Percentiles rank a stretch among this genome's conserved stretches.
Conservation (phyloP, 1,140 invertebrate genomes). For the Sarcophaga peregrina region DNA sequence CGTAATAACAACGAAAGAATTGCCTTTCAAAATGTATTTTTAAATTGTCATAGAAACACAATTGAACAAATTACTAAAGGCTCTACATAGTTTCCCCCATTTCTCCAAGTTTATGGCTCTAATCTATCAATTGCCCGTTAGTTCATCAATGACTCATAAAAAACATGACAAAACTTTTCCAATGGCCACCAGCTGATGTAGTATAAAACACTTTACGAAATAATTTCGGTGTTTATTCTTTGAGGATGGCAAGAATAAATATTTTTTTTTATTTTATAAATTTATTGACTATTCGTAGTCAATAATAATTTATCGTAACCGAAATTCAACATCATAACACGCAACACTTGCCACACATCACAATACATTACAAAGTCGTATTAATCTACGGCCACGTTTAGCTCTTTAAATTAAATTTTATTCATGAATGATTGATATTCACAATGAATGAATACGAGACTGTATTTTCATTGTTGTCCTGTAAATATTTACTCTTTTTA, state of each 20-base stretch:
- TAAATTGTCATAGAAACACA: no score
- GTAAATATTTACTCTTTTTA: neutral
- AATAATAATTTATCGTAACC: neutral
- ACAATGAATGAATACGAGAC: neutral
- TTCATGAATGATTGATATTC: constrained; percentile 3
- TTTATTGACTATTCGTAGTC: neutral
- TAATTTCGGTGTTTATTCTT: no score
- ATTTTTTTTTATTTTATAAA: neutral
- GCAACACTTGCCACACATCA: no score
- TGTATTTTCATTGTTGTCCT: neutral
- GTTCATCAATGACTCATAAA: constrained; percentile 3
- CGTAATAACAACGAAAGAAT: no score
- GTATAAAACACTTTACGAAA: neutral
- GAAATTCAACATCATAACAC: neutral
- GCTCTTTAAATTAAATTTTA: no score
- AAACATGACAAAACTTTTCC: neutral
- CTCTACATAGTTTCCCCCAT: neutral
- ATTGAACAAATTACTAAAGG: neutral
- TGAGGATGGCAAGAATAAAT: neutral
- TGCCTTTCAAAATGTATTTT: no score
- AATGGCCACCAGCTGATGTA: neutral
- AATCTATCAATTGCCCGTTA: neutral
- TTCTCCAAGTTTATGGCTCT: neutral
- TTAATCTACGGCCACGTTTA: no score
- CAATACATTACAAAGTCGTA: no score